A percentile compares a stretch with the other conserved stretches of the same genome.
These are phyloP conservation scores for Acyrthosiphon pisum DNA, from an alignment of 1,140 invertebrate species.

Conservation along the genomic window DNA sequence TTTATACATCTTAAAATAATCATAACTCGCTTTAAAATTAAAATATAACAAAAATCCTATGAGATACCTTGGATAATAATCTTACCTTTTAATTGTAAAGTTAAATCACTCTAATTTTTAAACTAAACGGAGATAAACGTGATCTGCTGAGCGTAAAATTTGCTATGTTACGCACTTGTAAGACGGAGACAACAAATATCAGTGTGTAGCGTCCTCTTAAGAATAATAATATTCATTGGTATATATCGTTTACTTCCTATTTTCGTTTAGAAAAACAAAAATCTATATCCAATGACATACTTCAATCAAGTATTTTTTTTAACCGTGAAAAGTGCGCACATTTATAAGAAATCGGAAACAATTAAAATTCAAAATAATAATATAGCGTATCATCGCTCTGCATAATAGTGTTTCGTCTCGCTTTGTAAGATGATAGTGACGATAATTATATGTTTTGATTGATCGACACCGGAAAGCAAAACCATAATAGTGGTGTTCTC, in stretches of 20 bases:
- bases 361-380: neutral
- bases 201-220: neutral
- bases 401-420: conserved; percentile 6
- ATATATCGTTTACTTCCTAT: neutral
- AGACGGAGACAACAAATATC: no score
- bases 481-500: neutral
- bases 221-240: neutral
- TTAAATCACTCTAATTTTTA: no score
- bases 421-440: neutral
- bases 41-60: no score
- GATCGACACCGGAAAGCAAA: neutral
- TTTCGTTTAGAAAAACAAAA: neutral
- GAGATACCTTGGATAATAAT: no score
- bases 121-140: no score
- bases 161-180: no score
- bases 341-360: neutral
- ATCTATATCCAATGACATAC: neutral
- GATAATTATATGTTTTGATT: neutral
- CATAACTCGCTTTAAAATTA: no score
- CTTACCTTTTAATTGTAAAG: no score
- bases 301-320: neutral
- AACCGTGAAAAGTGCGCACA: neutral
- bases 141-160: no score
- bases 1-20: no score
- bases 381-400: neutral